Base-by-base conservation (phyloP, 2,888 invertebrate species). In the Thumatha senex region DNA sequence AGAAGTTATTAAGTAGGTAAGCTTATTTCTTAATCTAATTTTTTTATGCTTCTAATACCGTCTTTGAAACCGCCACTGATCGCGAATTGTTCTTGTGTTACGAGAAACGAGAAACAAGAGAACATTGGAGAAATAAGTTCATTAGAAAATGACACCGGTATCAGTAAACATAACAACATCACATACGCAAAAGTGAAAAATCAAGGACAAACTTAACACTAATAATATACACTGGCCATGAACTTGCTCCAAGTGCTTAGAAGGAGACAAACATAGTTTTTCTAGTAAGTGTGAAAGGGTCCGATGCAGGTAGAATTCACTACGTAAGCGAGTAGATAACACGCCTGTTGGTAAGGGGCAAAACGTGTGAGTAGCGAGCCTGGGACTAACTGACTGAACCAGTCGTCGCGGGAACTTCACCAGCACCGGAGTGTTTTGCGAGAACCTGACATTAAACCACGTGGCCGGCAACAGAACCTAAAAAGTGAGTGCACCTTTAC, bases 341-440 rank as follows among this genome's bases (percentile, higher is more conserved):
- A 53, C 56, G 55, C 30, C 52, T 36, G 54, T 33, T 52, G 40
- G 54, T 49, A 58, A 56, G 57, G 54, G 60, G 52, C 52, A 63
- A 11, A 29, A 35, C 34, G 35, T 18, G 44, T 35, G 35, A 35
- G 35, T 35, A 44, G 44, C 18, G 7, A 53, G 62, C 63, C 18
- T 8, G 2, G 31, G 18, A 3, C 9, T 31, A 11, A 31, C 31
- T 31, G 31, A 8, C 31, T 40, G 67, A 76, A 83, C 68, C 89
- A 84, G 89, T 90, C 87, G 88, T 82, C 82, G 82, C 78, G 72
- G 67, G 75, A 78, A 80, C 61, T 68, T 77, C 86, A 87, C 76
- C 84, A 84, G 84, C 78, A 74, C 61, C 78, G 82, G 84, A 80
- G 77, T 60, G 72, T 80, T 75, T 48, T 54, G 64, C 61, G 57